phyloP scores from a whole-genome alignment of 2,113 vertebrate genomes.

The Gambusia affinis region DNA sequence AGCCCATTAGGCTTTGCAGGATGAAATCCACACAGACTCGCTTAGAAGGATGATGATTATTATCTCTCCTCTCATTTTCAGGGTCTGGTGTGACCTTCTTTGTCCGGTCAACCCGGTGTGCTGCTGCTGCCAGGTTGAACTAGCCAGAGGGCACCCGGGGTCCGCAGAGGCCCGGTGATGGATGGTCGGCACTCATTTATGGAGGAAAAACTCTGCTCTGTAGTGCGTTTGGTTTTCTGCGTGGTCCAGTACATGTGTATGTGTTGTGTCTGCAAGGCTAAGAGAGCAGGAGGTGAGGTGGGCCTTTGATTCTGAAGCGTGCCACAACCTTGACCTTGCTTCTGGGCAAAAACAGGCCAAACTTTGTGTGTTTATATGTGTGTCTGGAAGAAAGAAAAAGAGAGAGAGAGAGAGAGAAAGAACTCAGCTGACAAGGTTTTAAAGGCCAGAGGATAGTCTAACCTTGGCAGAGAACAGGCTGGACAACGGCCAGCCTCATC shows the following conservation, averaged over 20 bases:
- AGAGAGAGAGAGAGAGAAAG: not conserved
- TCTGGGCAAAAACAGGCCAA: conserved; percentile 42
- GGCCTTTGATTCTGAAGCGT: conserved; percentile 29
- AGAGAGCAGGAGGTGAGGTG: conserved; percentile 2
- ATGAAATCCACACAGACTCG: conserved; percentile 21
- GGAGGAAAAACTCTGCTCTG: conserved; percentile 35
- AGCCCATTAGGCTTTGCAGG: conserved; percentile 33
- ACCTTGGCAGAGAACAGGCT: conserved; percentile 68
- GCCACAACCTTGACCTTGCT: conserved; percentile 63
- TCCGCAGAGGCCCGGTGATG: conserved; percentile 67
- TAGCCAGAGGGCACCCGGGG: conserved; percentile 66
- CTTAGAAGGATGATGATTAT: conserved; percentile 60
- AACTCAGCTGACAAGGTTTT: conserved; percentile 44
- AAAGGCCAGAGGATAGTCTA: conserved; percentile 69
- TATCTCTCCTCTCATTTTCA: conserved; percentile 67
- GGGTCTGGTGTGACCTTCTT: conserved; percentile 68
- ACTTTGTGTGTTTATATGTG: not conserved
- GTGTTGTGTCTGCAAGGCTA: conserved; percentile 1
- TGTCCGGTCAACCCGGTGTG: conserved; percentile 51
- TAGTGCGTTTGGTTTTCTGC: conserved; percentile 25
- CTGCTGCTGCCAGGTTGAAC: conserved; percentile 49
- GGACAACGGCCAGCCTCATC: conserved; percentile 58
- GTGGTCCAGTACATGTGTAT: not conserved
- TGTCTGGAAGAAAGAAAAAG: not conserved
- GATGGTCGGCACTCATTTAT: conserved; percentile 61